Evolutionary conservation across 1,140 invertebrate species (phyloP).

Genomic region (Anthonomus grandis): DNA sequence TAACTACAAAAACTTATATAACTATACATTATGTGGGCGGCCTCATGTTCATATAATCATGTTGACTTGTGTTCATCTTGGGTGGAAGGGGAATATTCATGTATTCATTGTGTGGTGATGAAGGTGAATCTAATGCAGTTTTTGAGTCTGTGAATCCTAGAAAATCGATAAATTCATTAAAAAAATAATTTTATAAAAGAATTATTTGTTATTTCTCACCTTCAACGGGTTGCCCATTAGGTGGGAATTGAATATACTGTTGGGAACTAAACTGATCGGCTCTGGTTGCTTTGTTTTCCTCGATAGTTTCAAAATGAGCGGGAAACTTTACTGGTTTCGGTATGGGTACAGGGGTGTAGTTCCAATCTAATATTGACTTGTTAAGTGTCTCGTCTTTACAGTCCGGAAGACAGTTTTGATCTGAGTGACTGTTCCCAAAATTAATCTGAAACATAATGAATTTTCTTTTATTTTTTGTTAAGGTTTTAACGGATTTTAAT

Average conservation of each 20-base stretch:
- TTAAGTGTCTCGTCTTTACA: slow-evolving; percentile 37
- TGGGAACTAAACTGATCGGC: slow-evolving; percentile 32
- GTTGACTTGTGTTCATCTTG: no score
- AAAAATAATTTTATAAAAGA: background rate
- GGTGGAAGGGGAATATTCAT: background rate
- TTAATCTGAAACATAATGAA: slow-evolving; percentile 29
- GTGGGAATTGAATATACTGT: slow-evolving; percentile 55
- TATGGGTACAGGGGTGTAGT: slow-evolving; percentile 40
- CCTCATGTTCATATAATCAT: no score
- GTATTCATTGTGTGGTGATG: slow-evolving; percentile 2
- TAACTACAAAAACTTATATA: no score
- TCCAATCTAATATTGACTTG: slow-evolving; percentile 33
- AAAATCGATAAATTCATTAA: background rate
- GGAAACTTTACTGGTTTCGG: slow-evolving; percentile 41
- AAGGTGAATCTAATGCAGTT: background rate
- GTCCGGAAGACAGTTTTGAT: no score
- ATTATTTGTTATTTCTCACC: slow-evolving; percentile 46
- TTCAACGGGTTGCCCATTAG: slow-evolving; percentile 51
- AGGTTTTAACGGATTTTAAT: no score
- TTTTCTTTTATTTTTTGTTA: background rate
- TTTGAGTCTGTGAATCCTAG: slow-evolving; percentile 1
- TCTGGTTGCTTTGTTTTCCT: slow-evolving; percentile 33
- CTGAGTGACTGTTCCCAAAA: slow-evolving; percentile 30
- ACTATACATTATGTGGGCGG: no score
- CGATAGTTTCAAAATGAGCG: slow-evolving; percentile 34